phyloP scores from a whole-genome alignment of 1,140 invertebrate genomes.

The Triops cancriformis region DNA sequence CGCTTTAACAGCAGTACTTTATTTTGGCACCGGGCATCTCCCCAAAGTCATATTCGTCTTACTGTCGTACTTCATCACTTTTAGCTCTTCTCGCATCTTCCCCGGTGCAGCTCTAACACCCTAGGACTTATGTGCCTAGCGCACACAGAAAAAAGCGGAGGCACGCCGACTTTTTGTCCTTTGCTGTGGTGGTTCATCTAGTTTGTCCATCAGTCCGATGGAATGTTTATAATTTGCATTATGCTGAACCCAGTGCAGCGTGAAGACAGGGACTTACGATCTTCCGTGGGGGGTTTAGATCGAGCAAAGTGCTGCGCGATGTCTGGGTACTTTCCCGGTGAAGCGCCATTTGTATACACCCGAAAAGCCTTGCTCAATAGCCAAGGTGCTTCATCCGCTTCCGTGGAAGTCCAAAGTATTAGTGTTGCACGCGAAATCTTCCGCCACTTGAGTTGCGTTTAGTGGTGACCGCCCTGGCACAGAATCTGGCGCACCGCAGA shows the following conservation, averaged over 20 bases:
- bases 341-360: not conserved
- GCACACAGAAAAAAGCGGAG: not conserved
- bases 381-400: not conserved
- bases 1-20: not conserved
- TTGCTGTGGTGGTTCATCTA: not conserved
- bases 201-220: not conserved
- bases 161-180: not conserved
- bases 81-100: not conserved
- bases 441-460: not conserved
- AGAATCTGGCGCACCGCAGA: slow-evolving; percentile 8
- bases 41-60: not conserved
- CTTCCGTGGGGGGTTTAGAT: not conserved
- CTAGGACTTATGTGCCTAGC: not conserved
- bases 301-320: not conserved
- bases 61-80: not conserved
- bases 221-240: slow-evolving; percentile 3
- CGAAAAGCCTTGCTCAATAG: not conserved
- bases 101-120: not conserved
- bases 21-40: not conserved
- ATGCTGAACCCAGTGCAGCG: not conserved
- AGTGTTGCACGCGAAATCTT: not conserved
- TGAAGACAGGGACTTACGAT: not conserved
- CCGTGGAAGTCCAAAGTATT: not conserved
- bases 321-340: not conserved
- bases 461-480: not conserved